Evolutionary conservation across 2,888 invertebrate species (phyloP).

Genomic region (Fissipunctia ypsillon): DNA sequence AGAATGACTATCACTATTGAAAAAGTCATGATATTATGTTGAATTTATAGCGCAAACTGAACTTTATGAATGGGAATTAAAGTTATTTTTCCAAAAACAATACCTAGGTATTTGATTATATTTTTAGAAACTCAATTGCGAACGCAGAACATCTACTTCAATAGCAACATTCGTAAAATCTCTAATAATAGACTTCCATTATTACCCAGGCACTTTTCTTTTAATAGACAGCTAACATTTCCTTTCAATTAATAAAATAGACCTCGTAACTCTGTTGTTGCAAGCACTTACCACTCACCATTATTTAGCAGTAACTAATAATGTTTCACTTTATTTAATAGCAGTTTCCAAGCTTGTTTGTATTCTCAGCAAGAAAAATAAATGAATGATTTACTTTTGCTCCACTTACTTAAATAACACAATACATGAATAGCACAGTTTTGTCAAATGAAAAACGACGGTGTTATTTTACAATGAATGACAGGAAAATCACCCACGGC

Average conservation of each 20-base stretch:
- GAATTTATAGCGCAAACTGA: neutral
- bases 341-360: slow-evolving; percentile 1
- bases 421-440: neutral
- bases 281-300: slow-evolving; percentile 19
- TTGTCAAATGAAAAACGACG: neutral
- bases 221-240: slow-evolving; percentile 18
- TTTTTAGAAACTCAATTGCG: neutral
- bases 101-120: neutral
- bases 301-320: slow-evolving; percentile 22
- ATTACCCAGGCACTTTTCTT: neutral
- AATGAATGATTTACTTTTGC: neutral
- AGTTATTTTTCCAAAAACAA: neutral
- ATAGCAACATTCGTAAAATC: neutral
- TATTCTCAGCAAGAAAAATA: slow-evolving; percentile 10
- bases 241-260: slow-evolving; percentile 30
- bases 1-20: neutral
- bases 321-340: slow-evolving; percentile 23
- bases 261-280: slow-evolving; percentile 16
- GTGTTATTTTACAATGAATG: neutral
- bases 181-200: neutral
- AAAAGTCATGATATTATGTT: neutral
- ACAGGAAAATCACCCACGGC: neutral
- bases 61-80: neutral
- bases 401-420: neutral
- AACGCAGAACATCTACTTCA: neutral